Base-by-base conservation (phyloP, 1,140 invertebrate species). In the Bilobella aurantiaca region DNA sequence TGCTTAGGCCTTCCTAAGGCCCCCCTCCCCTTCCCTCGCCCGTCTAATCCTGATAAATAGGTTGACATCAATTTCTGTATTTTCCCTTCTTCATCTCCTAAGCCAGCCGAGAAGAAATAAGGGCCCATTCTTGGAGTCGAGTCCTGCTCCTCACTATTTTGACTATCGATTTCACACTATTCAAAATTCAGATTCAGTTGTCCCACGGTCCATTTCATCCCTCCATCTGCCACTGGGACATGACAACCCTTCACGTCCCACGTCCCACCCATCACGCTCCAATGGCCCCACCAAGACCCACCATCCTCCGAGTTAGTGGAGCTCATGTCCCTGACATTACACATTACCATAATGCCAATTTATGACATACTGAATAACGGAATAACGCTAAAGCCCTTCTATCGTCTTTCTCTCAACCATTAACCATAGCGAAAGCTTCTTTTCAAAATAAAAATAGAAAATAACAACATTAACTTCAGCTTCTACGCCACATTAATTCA, bases 21-120 rank as follows among this genome's bases (percentile, higher is more conserved):
- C 32, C 32, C 42, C 58, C 27, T 21, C 28, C 60, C 37, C 47
- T 53, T 58, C 23, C 21, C 64, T 21, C 28, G 21, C 64, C 65
- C 60, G 62, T 69, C 68, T 72, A 72, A 72, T 72, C 70, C 70
- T 72, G 70, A 72, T 72, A 72, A 72, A 72, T 72, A 69, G 70
- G 65, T 72, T 72, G 68, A 72, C 70, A 72, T 72, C 70, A 69
- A 72, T 72, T 72, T 72, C 69, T 69, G 66, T 65, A 66, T 68
- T 69, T 67, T 23, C 49, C 49, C 57, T 58, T 12, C 25, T 28
- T 14, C 57, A 23, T 31, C 57, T 58, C 57, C 5, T 23, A 8
- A 8, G 30, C 2, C 12, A 25, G 8, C 57, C 25, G 12, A 70
- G 58, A 66, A 57, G 58, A 65, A 65, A 65, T 58, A 69, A 46